Evolutionary conservation across 2,113 vertebrate genomes (phyloP).

Genomic region (Percopsis transmontana): DNA sequence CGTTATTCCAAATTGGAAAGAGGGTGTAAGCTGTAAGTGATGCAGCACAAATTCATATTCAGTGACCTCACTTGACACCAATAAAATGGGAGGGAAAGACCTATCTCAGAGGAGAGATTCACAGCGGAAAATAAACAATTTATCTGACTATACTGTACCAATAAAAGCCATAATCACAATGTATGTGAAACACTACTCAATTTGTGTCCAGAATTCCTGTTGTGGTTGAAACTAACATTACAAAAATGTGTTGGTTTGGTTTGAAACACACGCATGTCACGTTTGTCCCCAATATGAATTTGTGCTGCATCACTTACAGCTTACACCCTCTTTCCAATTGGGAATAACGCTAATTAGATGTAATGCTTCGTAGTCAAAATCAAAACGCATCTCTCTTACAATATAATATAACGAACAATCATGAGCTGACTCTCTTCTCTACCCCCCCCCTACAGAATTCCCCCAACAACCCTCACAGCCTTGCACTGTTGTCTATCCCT

Average conservation of each 20-base stretch:
- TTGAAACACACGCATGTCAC: no score
- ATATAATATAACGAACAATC: no score
- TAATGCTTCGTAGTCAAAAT: neutral
- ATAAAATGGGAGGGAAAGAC: neutral
- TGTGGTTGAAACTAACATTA: no score
- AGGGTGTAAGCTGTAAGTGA: neutral
- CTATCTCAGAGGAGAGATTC: neutral
- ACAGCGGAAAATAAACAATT: slow-evolving; percentile 6
- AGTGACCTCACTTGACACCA: neutral
- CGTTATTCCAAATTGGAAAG: neutral
- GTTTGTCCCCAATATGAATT: neutral
- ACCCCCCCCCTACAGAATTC: no score
- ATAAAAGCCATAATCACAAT: no score
- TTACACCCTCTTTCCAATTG: neutral
- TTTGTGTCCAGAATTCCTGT: no score
- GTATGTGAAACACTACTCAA: no score
- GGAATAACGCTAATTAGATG: neutral
- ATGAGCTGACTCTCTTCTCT: no score
- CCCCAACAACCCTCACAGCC: no score
- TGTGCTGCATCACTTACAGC: neutral
- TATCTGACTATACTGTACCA: neutral
- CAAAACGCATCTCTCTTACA: neutral
- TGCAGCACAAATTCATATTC: neutral
- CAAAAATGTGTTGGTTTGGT: no score
- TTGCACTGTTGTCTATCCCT: no score